Percentiles rank a stretch among this genome's conserved stretches.
Evolutionary conservation across 2,113 vertebrate genomes (phyloP).

Genomic region (Piaya cayana): DNA sequence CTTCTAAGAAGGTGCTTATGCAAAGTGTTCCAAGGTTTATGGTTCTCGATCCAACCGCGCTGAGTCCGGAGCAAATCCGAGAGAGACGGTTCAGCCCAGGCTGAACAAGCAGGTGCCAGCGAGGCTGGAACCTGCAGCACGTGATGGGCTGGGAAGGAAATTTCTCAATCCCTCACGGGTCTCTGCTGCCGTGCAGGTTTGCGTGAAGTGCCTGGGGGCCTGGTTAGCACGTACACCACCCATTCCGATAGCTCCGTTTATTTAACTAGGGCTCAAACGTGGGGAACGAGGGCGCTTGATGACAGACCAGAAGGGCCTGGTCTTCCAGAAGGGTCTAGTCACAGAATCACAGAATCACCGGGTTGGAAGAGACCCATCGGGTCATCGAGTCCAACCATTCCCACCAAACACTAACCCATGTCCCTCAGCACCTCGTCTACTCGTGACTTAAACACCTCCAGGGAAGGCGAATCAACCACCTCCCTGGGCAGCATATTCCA

Average conservation of each 20-base stretch:
- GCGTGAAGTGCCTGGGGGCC: neutral
- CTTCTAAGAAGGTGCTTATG: slow-evolving; percentile 57
- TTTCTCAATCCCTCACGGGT: neutral
- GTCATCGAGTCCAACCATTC: too few relatives aligned
- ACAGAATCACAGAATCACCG: too few relatives aligned
- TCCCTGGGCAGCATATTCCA: too few relatives aligned
- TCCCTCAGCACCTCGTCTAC: too few relatives aligned
- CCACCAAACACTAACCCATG: too few relatives aligned
- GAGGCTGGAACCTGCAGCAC: neutral
- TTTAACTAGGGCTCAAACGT: neutral
- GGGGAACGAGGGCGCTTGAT: neutral
- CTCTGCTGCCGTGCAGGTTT: neutral
- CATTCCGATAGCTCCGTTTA: neutral
- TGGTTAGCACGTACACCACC: neutral
- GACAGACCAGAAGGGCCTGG: neutral
- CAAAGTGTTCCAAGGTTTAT: slow-evolving; percentile 46
- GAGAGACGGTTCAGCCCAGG: slow-evolving; percentile 1
- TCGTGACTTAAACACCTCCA: too few relatives aligned
- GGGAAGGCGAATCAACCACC: too few relatives aligned
- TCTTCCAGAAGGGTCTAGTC: too few relatives aligned
- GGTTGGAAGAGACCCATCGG: too few relatives aligned
- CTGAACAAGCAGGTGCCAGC: neutral
- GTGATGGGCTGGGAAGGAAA: slow-evolving; percentile 11
- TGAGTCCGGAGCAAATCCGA: neutral
- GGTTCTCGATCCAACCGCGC: slow-evolving; percentile 36